These are phyloP conservation scores for Mycalesis mineus DNA, from an alignment of 2,888 invertebrate genomes.

Conservation along the genomic window DNA sequence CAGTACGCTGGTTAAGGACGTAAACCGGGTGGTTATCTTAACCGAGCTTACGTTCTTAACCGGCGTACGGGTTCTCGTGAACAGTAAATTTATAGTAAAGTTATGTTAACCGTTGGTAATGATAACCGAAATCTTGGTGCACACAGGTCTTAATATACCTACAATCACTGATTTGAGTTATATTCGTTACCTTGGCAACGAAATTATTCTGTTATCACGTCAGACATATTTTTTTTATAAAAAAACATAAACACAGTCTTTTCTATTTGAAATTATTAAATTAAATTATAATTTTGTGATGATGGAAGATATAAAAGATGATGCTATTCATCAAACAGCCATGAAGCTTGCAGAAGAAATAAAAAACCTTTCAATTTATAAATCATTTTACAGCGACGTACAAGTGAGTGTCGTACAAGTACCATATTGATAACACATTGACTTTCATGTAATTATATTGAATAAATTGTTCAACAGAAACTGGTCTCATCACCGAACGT, in stretches of 20 bases:
- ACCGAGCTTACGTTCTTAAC: no score
- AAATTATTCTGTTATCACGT: constrained; percentile 14
- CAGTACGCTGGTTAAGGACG: no score
- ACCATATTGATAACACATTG: not conserved
- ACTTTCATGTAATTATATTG: constrained; percentile 8
- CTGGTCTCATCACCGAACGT: constrained; percentile 87
- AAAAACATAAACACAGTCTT: constrained; percentile 23
- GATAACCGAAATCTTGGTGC: no score
- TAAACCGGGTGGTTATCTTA: no score
- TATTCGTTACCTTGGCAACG: constrained; percentile 52
- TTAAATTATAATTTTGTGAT: constrained; percentile 16
- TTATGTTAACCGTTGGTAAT: no score
- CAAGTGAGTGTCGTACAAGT: constrained; percentile 76
- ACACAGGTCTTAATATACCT: no score
- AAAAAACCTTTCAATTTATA: constrained; percentile 85
- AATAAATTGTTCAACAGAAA: constrained; percentile 75
- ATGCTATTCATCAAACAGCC: constrained; percentile 85
- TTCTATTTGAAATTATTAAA: constrained; percentile 17
- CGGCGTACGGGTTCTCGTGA: no score
- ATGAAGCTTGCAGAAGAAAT: constrained; percentile 88
- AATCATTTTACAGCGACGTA: constrained; percentile 86
- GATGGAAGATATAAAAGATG: constrained; percentile 78
- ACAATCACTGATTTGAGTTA: constrained; percentile 23
- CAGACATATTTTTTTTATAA: constrained; percentile 34
- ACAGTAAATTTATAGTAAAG: no score